Evolutionary conservation across 2,888 invertebrate genomes (phyloP), one percentile per base, ranked within the genome.

Genomic region (Oscheius sp.): DNA sequence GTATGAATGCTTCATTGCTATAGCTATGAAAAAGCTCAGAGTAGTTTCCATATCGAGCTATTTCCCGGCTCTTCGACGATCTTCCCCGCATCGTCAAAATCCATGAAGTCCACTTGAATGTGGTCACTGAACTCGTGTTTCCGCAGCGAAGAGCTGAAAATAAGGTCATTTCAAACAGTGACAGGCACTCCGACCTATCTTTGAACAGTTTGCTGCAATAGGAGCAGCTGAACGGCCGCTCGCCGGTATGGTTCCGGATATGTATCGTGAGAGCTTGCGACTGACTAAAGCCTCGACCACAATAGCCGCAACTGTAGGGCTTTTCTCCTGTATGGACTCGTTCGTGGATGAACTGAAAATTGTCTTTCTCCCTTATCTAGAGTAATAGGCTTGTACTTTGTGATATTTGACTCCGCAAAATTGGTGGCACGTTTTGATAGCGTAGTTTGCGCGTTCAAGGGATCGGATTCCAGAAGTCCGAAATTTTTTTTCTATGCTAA

Each of bases 291-390:
- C 77, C 70, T 59, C 76, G 77, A 1, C 77, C 73, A 70, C 85
- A 85, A 71, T 84, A 85, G 4, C 84, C 84, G 68, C 85, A 85
- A 32, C 77, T 53, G 62, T 83, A 85, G n/a, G 85, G 85, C 48
- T 79, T 78, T 59, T 85, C 84, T n/a, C 85, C 85, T 9, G 85
- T 85, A 50, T 85, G 85, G 0, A 80, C 66, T 29, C 85, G 68
- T 42, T 85, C 84, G 59, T 85, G 84, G 2, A 84, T 80, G 1
- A 70, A 59, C 83, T 82, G 58, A 74, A 79, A 42, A 21, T 21
- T 21, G 0, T 21, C 21, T 21, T 21, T 21, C 0, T 21, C 21
- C 0, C 21, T 21, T 21, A 21, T 21, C 0, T 0, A 21, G 21
- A 21, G 21, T 21, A 0, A 21, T 21, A 0, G 21, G 0, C 0